Percentiles rank a stretch among this genome's conserved stretches.
Conservation (phyloP, 2,888 invertebrate species). For the Cerastoderma edule region DNA sequence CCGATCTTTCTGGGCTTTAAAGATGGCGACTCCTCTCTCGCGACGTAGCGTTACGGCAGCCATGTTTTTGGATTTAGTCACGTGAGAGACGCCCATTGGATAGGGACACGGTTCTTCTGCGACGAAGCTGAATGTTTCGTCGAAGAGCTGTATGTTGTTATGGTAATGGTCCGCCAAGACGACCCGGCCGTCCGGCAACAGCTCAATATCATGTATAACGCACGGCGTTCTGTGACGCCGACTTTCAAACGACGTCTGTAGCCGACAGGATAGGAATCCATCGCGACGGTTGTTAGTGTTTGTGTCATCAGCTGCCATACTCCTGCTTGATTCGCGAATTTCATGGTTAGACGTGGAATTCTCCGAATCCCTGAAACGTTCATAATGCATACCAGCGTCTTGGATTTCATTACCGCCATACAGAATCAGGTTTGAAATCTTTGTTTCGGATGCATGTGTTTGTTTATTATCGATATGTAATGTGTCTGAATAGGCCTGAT, state of each 20-base stretch:
- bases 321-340: not conserved
- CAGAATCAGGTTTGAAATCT: too few species aligned
- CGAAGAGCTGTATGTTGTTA: slow-evolving; percentile 37
- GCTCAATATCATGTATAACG: slow-evolving; percentile 38
- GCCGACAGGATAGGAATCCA: not conserved
- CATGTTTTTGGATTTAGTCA: not conserved
- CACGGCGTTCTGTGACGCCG: slow-evolving; percentile 31
- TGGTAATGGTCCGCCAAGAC: slow-evolving; percentile 45
- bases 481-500: not conserved
- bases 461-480: not conserved
- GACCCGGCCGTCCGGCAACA: slow-evolving; percentile 22
- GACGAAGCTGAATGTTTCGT: slow-evolving; percentile 8
- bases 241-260: slow-evolving; percentile 13
- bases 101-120: slow-evolving; percentile 31
- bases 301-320: not conserved
- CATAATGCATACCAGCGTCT: too few species aligned
- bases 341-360: not conserved
- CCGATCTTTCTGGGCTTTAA: not conserved
- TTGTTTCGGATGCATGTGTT: not conserved
- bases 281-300: not conserved
- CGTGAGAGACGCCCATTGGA: slow-evolving; percentile 36
- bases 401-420: too few species aligned
- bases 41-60: slow-evolving; percentile 34
- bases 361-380: too few species aligned
- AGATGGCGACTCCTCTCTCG: slow-evolving; percentile 26